Base-by-base conservation (phyloP, 2,113 vertebrate species). In the Ptyas mucosa region DNA sequence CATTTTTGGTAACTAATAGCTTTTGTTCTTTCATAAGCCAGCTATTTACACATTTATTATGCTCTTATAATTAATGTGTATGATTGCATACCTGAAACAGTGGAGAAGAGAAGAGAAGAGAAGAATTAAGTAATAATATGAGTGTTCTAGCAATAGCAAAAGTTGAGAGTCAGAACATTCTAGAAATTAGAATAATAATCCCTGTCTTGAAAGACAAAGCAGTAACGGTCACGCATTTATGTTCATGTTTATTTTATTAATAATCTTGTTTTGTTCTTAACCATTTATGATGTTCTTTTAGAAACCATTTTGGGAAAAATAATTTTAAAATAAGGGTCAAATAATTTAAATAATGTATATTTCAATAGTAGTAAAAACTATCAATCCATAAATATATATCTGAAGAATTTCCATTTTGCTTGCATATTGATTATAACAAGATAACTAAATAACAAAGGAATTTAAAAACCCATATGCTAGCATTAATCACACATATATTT, bases 61-160 rank as follows among this genome's bases (percentile, higher is more conserved):
- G 49, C 9, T 46, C 43, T 0, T 23, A 89, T 29, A 86, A 21
- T 88, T 93, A 29, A 15, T 0, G 0, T 11, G 61, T 43, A 7
- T 88, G 81, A 58, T 1, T 0, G 18, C 23, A 92, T 46, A 29
- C 46, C 20, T 89, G 85, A 52, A 93, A 10, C 6, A 15, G n/a
- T 39, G 0, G 0, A 0, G 20, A 55, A 93, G 90, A 54, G 29
- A 15, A 29, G 24, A 26, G 8, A 53, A 88, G 15, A 52, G 12
- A 34, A 52, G n/a, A 7, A 54, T 52, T 88, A 29, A 51, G 12
- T 26, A 26, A 49, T 14, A 51, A 29, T 87, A 46, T 52, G 6
- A 53, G 26, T 81, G 87, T 8, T 18, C 29, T 3, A 88, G n/a
- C 15, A 61, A 51, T 23, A 34, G 24, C 54, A 89, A 87, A 29